Conservation (phyloP, 2,113 vertebrate genomes). For the Aramus guarauna region DNA sequence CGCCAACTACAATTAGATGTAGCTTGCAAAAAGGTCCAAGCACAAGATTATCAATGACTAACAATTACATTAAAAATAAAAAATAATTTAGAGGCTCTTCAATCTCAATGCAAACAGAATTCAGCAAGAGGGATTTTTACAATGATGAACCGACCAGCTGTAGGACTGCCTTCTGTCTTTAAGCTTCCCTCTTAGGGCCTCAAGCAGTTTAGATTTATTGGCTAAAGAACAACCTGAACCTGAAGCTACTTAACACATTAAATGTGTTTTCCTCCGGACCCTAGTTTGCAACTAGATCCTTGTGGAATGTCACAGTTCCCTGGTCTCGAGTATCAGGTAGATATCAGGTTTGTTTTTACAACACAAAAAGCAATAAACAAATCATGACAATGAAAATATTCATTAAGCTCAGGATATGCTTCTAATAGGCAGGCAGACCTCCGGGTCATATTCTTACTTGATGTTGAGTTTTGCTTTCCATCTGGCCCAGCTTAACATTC, state of each 20-base stretch:
- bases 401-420: neutral
- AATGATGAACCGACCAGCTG: neutral
- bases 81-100: neutral
- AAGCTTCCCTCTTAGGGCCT: neutral
- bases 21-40: neutral
- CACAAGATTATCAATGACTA: neutral
- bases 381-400: neutral
- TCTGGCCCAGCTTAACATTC: conserved; percentile 90
- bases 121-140: neutral
- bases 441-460: conserved; percentile 74
- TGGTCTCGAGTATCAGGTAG: neutral
- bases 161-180: neutral
- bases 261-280: neutral
- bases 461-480: conserved; percentile 89
- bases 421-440: neutral
- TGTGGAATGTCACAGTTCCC: neutral
- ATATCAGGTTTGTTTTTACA: neutral
- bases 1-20: neutral
- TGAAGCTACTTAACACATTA: neutral
- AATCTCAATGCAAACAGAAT: neutral
- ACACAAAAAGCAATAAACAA: neutral
- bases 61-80: neutral
- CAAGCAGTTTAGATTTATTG: neutral
- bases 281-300: neutral
- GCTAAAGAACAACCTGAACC: neutral